Evolutionary conservation across 2,888 invertebrate species (phyloP).

Genomic region (Lottia scabra): DNA sequence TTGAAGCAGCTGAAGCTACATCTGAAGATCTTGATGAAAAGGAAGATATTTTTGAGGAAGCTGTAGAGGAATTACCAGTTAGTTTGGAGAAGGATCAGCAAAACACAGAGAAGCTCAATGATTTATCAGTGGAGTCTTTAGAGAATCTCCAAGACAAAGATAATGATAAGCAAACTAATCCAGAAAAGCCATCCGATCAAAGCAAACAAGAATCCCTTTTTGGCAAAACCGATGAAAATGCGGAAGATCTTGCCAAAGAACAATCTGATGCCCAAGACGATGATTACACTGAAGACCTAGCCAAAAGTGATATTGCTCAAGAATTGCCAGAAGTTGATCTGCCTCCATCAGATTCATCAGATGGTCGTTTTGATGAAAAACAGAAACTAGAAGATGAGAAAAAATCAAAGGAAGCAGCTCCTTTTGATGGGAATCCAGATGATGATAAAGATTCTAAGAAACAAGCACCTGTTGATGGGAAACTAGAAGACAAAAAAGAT

Average conservation of each 20-base stretch:
- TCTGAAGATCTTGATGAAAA: slow-evolving; percentile 7
- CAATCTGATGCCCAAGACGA: slow-evolving; percentile 4
- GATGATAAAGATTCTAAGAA: no score
- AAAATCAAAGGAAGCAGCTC: no score
- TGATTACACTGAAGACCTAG: background rate
- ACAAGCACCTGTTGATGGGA: no score
- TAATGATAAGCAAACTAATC: background rate
- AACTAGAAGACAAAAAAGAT: no score
- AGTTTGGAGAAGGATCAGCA: background rate
- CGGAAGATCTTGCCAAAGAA: slow-evolving; percentile 1
- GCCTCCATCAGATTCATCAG: no score
- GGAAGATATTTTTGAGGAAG: background rate
- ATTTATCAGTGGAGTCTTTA: no score
- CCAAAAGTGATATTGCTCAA: background rate
- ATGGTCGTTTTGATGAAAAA: no score
- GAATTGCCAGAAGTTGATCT: background rate
- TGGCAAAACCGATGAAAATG: background rate
- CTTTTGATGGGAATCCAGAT: no score
- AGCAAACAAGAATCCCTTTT: slow-evolving; percentile 1
- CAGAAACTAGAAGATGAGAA: no score
- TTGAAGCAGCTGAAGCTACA: background rate
- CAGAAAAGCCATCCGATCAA: background rate
- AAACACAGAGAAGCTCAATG: background rate
- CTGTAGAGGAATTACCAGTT: background rate
- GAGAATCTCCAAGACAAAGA: background rate